These are phyloP conservation scores for Labroides dimidiatus DNA, from an alignment of 2,797 vertebrate genomes.

Conservation along the genomic window DNA sequence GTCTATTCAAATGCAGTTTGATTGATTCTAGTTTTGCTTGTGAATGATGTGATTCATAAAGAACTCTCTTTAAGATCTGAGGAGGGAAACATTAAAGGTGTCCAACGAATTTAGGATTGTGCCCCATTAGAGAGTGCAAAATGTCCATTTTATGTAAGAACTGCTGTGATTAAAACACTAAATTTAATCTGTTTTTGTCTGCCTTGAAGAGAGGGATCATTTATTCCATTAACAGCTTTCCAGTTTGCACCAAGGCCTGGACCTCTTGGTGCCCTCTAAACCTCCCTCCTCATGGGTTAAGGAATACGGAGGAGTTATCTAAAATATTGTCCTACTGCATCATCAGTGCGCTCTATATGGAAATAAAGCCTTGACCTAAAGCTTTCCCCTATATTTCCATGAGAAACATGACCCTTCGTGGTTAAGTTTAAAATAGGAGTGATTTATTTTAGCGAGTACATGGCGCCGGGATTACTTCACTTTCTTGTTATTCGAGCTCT, in stretches of 20 bases:
- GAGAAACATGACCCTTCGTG: conserved; percentile 77
- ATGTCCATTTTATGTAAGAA: conserved; percentile 13
- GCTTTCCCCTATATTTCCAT: conserved; percentile 64
- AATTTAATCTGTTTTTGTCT: conserved; percentile 41
- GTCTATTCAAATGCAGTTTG: conserved; percentile 5
- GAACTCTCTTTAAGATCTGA: conserved; percentile 14
- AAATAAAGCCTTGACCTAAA: conserved; percentile 42
- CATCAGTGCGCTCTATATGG: conserved; percentile 16
- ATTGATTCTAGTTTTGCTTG: neutral
- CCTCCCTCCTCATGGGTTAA: conserved; percentile 30
- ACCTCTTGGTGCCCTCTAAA: conserved; percentile 15
- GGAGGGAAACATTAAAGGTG: conserved; percentile 9
- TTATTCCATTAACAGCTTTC: conserved; percentile 42
- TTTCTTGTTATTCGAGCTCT: conserved; percentile 82
- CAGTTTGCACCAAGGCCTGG: conserved; percentile 32
- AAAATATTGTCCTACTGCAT: conserved; percentile 23
- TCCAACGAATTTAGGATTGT: conserved; percentile 2
- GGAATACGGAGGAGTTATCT: conserved; percentile 21
- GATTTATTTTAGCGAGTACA: conserved; percentile 83
- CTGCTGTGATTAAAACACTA: conserved; percentile 35
- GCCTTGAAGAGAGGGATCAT: conserved; percentile 36
- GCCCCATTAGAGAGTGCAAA: conserved; percentile 15
- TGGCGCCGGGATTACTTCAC: conserved; percentile 83
- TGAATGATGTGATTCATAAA: neutral
- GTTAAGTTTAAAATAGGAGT: conserved; percentile 84